Evolutionary conservation across 2,797 vertebrate species (phyloP).

Genomic region (Anguilla obscura): DNA sequence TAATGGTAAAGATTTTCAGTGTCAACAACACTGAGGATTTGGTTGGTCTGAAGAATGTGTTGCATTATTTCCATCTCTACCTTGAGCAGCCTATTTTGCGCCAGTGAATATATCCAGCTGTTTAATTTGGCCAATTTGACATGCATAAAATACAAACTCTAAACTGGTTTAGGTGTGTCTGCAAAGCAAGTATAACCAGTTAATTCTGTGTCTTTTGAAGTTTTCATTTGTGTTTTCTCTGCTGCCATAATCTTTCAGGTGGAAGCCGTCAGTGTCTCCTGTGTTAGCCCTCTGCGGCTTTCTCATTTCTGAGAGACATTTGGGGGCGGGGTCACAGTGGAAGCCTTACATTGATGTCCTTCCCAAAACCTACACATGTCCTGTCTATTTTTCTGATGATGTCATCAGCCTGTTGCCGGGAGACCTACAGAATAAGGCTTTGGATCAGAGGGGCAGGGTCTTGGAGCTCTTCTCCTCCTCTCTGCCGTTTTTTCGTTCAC

Average conservation of each 20-base stretch:
- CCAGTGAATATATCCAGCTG: background rate
- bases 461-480: constrained; percentile 70
- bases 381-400: constrained; percentile 71
- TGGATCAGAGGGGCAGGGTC: constrained; percentile 72
- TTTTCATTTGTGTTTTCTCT: background rate
- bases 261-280: constrained; percentile 81
- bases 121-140: background rate
- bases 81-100: background rate
- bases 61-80: background rate
- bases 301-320: constrained; percentile 81
- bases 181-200: background rate
- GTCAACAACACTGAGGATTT: too few relatives aligned
- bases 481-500: constrained; percentile 75
- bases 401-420: constrained; percentile 73
- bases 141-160: background rate
- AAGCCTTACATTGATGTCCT: constrained; percentile 83
- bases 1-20: too few relatives aligned
- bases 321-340: constrained; percentile 78
- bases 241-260: constrained; percentile 64
- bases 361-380: constrained; percentile 83
- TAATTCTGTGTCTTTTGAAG: background rate
- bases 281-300: constrained; percentile 84
- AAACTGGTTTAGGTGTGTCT: background rate
- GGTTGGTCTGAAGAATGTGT: too few relatives aligned
- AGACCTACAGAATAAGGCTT: constrained; percentile 64